These are phyloP conservation scores for Cremastobaeus sp. DNA, from an alignment of 2,888 invertebrate species.

Conservation along the genomic window DNA sequence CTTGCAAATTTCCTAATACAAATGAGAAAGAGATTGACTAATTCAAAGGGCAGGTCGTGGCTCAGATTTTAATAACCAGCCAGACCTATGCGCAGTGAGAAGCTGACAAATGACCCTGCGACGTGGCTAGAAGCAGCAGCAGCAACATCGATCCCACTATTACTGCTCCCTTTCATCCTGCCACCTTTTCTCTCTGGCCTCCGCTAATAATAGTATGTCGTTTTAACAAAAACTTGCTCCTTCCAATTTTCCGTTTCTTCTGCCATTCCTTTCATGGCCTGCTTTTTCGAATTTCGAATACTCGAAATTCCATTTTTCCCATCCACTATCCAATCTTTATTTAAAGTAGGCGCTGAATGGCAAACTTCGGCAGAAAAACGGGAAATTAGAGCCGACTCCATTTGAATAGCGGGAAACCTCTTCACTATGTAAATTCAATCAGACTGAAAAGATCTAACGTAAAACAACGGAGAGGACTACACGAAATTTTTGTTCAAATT, in stretches of 20 bases:
- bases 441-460: slow-evolving; percentile 27
- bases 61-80: slow-evolving; percentile 71
- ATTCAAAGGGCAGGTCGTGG: slow-evolving; percentile 44
- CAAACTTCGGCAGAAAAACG: slow-evolving; percentile 32
- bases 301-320: slow-evolving; percentile 40
- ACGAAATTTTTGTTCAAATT: slow-evolving; percentile 21
- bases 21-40: slow-evolving; percentile 55
- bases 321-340: slow-evolving; percentile 49
- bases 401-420: slow-evolving; percentile 34
- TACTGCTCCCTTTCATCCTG: slow-evolving; percentile 52
- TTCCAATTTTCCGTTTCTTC: slow-evolving; percentile 17
- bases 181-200: slow-evolving; percentile 40
- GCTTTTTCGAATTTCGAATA: slow-evolving; percentile 35
- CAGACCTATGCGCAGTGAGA: slow-evolving; percentile 65
- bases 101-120: slow-evolving; percentile 71
- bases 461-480: slow-evolving; percentile 16
- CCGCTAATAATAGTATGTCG: slow-evolving; percentile 47
- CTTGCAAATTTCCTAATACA: slow-evolving; percentile 49
- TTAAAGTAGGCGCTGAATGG: slow-evolving; percentile 42
- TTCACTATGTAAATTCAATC: slow-evolving; percentile 35
- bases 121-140: slow-evolving; percentile 63
- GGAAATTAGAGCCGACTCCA: slow-evolving; percentile 36
- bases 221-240: slow-evolving; percentile 43
- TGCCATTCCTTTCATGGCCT: slow-evolving; percentile 27
- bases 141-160: slow-evolving; percentile 70